Base-by-base conservation (phyloP, 2,113 vertebrate genomes). In the Centropus unirufus region DNA sequence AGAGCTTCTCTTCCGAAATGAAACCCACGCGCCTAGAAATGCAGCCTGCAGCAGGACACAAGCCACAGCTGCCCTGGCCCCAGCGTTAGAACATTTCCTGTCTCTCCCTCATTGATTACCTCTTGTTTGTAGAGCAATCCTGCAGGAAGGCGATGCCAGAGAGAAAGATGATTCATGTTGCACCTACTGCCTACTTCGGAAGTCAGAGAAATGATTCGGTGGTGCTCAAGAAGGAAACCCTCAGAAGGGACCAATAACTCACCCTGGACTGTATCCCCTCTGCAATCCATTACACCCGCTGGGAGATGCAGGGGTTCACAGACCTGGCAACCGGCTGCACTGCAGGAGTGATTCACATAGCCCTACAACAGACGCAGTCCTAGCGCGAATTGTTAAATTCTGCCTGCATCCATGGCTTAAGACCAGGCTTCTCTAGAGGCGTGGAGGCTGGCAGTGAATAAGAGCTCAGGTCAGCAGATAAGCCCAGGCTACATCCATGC, bases 71-170 rank as follows among this genome's bases (percentile, higher is more conserved):
- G 27, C 57, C 52, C 29, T 34, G 29, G 47, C 34, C 86, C 63
- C 80, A 52, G 51, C 55, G 78, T 51, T 44, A 81, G 80, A 46
- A 52, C 0, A 2, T 46, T 93, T 95, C 64, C 64, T 86, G 76
- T 69, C 92, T 92, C 90, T 44, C 64, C 51, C 29, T 42, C 72
- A 95, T 89, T 58, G 83, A 92, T 94, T 90, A 77, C 52, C 72
- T 89, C 86, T 79, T 46, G 8, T 75, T 83, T 52, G 26, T 55
- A 11, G 17, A 67, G 69, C 72, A 89, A 62, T 58, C 23, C 69
- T 57, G 59, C 42, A 62, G 75, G 69, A 85, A 83, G 79, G n/a
- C 40, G 67, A 27, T 11, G 26, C 10, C 51, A 75, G 73, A 18
- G 34, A 55, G 63, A 78, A 89, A 70, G 76, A 81, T 67, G 44